Evolutionary conservation across 2,888 invertebrate genomes (phyloP).

Genomic region (Xestobium rufovillosum): DNA sequence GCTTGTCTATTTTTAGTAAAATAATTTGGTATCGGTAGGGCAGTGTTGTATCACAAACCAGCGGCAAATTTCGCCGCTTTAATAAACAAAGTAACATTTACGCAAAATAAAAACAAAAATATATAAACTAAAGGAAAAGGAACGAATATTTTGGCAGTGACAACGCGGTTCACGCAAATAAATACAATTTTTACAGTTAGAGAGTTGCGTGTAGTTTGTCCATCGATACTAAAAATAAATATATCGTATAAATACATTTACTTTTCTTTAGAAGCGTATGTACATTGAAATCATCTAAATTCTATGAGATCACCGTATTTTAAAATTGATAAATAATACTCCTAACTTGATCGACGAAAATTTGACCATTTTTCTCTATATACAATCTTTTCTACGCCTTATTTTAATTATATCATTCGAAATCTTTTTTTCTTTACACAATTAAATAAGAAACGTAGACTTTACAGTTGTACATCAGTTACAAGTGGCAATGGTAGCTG

Average conservation of each 20-base stretch:
- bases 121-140: too few species aligned
- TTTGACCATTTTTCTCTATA: constrained; percentile 22
- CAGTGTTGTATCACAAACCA: constrained; percentile 38
- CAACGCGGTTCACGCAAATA: neutral
- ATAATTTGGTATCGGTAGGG: constrained; percentile 28
- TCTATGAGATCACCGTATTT: constrained; percentile 1
- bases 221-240: constrained; percentile 1
- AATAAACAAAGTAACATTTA: neutral
- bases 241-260: neutral
- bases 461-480: constrained; percentile 43
- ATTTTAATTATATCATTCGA: constrained; percentile 29
- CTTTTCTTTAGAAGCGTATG: neutral
- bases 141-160: neutral
- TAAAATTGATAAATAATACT: constrained; percentile 18
- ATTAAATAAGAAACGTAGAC: constrained; percentile 9
- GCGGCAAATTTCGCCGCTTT: constrained; percentile 22
- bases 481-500: constrained; percentile 43
- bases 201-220: neutral
- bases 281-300: neutral
- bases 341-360: constrained; percentile 20
- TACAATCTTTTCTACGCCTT: constrained; percentile 26
- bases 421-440: constrained; percentile 6
- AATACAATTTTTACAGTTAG: neutral
- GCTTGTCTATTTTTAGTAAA: constrained; percentile 25
- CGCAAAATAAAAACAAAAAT: neutral